Evolutionary conservation across 2,113 vertebrate genomes (phyloP).

Genomic region (Zosterops japonicus): DNA sequence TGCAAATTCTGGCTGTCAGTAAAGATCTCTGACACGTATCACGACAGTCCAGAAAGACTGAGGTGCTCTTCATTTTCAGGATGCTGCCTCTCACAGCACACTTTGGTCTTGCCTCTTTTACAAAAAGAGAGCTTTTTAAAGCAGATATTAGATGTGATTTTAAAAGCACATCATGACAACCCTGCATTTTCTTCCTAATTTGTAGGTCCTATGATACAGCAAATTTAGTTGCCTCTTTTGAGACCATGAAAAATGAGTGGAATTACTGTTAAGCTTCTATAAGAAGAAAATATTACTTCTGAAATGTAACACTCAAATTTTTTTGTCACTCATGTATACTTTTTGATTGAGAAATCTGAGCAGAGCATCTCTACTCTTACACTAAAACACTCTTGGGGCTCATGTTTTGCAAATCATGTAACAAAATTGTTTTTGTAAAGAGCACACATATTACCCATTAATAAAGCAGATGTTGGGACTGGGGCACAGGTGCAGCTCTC

Average conservation of each 20-base stretch:
- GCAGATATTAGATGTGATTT: not conserved
- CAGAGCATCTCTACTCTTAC: not conserved
- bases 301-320: not conserved
- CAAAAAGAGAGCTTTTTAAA: not conserved
- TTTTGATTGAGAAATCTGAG: not conserved
- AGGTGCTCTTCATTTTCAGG: not conserved
- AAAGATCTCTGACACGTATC: not conserved
- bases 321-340: not conserved
- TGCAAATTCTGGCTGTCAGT: not conserved
- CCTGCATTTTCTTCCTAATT: not conserved
- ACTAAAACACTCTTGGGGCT: not conserved
- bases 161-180: not conserved
- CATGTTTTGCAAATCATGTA: accelerated
- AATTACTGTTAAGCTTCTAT: not conserved
- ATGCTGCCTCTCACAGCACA: not conserved
- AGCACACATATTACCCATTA: not conserved
- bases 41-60: not conserved
- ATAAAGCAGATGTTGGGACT: not conserved
- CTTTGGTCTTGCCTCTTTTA: not conserved
- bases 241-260: not conserved
- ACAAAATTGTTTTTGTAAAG: not conserved
- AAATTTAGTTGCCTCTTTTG: not conserved
- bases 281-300: not conserved
- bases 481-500: not conserved
- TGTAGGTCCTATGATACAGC: not conserved